phyloP scores from a whole-genome alignment of 2,797 vertebrate species.

The Ammospiza maritima region DNA sequence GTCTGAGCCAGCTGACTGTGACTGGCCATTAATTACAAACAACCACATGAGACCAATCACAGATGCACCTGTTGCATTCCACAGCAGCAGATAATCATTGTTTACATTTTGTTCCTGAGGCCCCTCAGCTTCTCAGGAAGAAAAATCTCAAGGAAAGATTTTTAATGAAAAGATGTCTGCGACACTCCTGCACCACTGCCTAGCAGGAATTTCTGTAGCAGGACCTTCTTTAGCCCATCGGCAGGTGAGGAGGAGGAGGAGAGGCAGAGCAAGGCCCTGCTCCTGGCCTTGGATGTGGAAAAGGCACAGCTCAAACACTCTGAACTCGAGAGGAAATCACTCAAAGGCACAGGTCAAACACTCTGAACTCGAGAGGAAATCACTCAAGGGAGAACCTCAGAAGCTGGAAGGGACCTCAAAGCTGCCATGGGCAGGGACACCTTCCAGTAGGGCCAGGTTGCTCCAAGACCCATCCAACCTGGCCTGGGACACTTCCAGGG shows the following conservation, averaged over 20 bases:
- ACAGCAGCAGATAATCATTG: no score
- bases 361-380: not conserved
- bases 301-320: not conserved
- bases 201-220: not conserved
- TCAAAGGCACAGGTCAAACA: not conserved
- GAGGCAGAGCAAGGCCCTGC: not conserved
- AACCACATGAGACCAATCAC: no score
- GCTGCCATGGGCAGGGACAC: not conserved
- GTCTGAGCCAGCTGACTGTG: no score
- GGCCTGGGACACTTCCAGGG: not conserved
- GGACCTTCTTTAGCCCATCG: rapidly evolving
- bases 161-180: no score
- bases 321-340: not conserved
- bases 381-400: not conserved
- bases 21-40: no score
- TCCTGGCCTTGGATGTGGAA: not conserved
- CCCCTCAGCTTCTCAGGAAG: no score
- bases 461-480: not conserved
- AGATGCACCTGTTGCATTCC: no score
- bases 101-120: no score
- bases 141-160: no score
- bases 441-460: not conserved
- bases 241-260: not conserved
- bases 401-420: not conserved
- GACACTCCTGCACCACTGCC: not conserved